Evolutionary conservation across 2,888 invertebrate genomes (phyloP).

Genomic region (Pardosa pseudoannulata): DNA sequence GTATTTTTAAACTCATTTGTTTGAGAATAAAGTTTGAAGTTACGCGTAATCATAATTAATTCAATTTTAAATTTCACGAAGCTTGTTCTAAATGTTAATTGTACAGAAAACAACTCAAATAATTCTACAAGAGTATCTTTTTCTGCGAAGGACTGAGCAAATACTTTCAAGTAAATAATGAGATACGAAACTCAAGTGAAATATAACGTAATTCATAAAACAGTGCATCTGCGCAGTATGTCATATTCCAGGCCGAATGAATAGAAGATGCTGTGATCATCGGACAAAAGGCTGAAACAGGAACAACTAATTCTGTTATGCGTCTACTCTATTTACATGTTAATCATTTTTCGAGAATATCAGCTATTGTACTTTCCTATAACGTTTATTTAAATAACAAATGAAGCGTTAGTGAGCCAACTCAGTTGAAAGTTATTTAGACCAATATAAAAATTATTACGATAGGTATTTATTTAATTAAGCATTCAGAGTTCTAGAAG

Average conservation of each 20-base stretch:
- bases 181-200: not conserved
- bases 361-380: conserved; percentile 21
- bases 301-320: not conserved
- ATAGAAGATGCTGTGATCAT: too few species aligned
- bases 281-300: not conserved
- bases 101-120: too few species aligned
- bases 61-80: too few species aligned
- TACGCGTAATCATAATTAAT: too few species aligned
- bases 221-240: too few species aligned
- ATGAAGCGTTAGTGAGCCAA: conserved; percentile 22
- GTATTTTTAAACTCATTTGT: too few species aligned
- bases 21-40: too few species aligned
- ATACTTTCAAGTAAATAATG: not conserved
- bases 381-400: conserved; percentile 60
- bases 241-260: too few species aligned
- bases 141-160: not conserved
- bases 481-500: not conserved
- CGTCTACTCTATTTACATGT: conserved; percentile 34
- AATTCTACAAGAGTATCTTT: not conserved
- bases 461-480: not conserved
- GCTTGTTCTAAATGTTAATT: too few species aligned
- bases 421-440: not conserved
- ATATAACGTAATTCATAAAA: not conserved
- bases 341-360: conserved; percentile 34
- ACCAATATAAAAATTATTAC: not conserved